A percentile compares a stretch with the other conserved stretches of the same genome.
Evolutionary conservation across 2,888 invertebrate genomes (phyloP).

Genomic region (Apotomis betuletana): DNA sequence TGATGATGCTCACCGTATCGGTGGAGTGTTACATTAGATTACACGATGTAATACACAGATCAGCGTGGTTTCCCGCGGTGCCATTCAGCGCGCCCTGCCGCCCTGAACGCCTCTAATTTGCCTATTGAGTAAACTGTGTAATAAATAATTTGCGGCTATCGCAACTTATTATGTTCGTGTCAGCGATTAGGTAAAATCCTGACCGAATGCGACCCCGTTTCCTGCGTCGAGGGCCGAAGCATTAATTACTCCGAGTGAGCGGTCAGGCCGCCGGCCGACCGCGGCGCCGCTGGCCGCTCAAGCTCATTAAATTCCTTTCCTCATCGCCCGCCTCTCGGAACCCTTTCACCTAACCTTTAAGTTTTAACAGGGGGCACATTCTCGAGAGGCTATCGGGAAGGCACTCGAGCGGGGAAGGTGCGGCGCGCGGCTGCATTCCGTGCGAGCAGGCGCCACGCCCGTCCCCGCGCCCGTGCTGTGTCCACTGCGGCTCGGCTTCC

Average conservation of each 20-base stretch:
- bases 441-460: background rate
- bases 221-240: slow-evolving; percentile 6
- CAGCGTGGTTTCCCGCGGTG: background rate
- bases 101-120: slow-evolving; percentile 4
- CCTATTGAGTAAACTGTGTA: slow-evolving; percentile 17
- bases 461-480: background rate
- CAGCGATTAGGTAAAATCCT: slow-evolving; percentile 25
- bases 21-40: background rate
- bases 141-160: slow-evolving; percentile 20
- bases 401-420: slow-evolving; percentile 8
- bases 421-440: slow-evolving; percentile 10
- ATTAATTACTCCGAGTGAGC: slow-evolving; percentile 29
- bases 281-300: slow-evolving; percentile 7
- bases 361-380: slow-evolving; percentile 32
- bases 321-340: slow-evolving; percentile 15
- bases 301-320: slow-evolving; percentile 38
- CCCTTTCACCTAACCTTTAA: slow-evolving; percentile 39
- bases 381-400: slow-evolving; percentile 28
- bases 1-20: too few relatives aligned
- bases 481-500: background rate
- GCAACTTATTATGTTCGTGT: slow-evolving; percentile 17
- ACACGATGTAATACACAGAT: background rate
- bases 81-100: background rate
- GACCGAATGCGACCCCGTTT: slow-evolving; percentile 13
- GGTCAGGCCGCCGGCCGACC: slow-evolving; percentile 9